Conservation (phyloP, 2,888 invertebrate species). For the Cremastobaeus sp. region DNA sequence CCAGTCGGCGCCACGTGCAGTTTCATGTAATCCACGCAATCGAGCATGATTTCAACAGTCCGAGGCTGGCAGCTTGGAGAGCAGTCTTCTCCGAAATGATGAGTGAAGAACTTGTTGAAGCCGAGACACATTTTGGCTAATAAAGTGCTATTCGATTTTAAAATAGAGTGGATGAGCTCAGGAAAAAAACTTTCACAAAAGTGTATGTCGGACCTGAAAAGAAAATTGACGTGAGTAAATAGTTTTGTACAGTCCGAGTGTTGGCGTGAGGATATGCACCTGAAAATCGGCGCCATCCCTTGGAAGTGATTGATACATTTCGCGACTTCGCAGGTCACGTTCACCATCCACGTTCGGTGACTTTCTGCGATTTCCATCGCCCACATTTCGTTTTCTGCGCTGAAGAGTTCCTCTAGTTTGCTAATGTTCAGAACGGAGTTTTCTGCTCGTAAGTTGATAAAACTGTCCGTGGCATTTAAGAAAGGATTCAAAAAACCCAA, state of each 20-base stretch:
- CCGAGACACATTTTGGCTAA: conserved; percentile 76
- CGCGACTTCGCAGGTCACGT: conserved; percentile 80
- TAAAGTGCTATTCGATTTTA: conserved; percentile 72
- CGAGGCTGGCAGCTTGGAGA: conserved; percentile 41
- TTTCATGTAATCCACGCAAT: conserved; percentile 82
- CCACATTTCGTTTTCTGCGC: conserved; percentile 72
- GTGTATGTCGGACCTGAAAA: conserved; percentile 79
- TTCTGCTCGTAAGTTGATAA: neutral
- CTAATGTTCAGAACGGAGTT: conserved; percentile 67
- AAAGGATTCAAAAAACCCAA: conserved; percentile 70
- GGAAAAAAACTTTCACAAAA: conserved; percentile 84
- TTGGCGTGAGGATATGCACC: too few species aligned
- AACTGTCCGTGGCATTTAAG: conserved; percentile 3
- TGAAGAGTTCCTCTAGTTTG: conserved; percentile 70
- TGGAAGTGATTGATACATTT: conserved; percentile 79
- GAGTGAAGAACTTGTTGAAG: conserved; percentile 80
- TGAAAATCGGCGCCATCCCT: conserved; percentile 82
- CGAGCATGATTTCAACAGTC: conserved; percentile 80
- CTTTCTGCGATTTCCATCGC: conserved; percentile 71
- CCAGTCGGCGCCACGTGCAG: conserved; percentile 65
- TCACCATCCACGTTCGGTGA: conserved; percentile 81
- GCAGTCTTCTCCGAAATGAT: conserved; percentile 78
- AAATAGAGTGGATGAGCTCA: conserved; percentile 81
- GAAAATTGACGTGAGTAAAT: neutral
- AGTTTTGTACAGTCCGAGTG: too few species aligned